A percentile compares a stretch with the other conserved stretches of the same genome.
These are phyloP conservation scores for Allophyes oxyacanthae DNA, from an alignment of 2,888 invertebrate genomes.

Conservation along the genomic window DNA sequence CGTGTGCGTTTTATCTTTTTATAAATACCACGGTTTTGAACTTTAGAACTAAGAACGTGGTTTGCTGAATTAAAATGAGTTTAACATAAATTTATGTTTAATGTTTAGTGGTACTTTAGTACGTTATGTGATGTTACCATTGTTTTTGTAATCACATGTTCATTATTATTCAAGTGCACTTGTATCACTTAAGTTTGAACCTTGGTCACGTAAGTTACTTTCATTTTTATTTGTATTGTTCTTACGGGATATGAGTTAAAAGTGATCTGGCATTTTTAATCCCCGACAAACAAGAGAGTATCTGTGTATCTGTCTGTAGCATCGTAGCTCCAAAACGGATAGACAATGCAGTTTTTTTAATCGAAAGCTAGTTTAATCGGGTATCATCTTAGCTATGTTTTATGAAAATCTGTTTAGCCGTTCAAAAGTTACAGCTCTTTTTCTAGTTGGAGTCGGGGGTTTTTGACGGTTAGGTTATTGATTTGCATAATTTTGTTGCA, in stretches of 20 bases:
- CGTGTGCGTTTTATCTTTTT: constrained; percentile 5
- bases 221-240: constrained; percentile 16
- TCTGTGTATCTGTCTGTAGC: too few species aligned
- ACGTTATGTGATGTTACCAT: constrained; percentile 3
- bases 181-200: constrained; percentile 24
- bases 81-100: constrained; percentile 5
- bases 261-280: too few species aligned
- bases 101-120: not conserved
- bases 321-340: too few species aligned
- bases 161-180: constrained; percentile 25
- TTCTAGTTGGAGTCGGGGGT: too few species aligned
- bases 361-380: too few species aligned
- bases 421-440: too few species aligned
- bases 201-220: constrained; percentile 28
- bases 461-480: too few species aligned
- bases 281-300: too few species aligned
- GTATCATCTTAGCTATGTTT: too few species aligned
- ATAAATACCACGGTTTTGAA: constrained; percentile 1
- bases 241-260: not conserved
- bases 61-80: constrained; percentile 40
- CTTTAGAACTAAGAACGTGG: constrained; percentile 12
- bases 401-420: too few species aligned
- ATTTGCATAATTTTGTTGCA: too few species aligned
- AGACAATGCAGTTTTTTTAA: too few species aligned
- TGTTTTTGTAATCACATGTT: constrained; percentile 16